Evolutionary conservation across 2,888 invertebrate species (phyloP).

Genomic region (Osedax fenrisi): DNA sequence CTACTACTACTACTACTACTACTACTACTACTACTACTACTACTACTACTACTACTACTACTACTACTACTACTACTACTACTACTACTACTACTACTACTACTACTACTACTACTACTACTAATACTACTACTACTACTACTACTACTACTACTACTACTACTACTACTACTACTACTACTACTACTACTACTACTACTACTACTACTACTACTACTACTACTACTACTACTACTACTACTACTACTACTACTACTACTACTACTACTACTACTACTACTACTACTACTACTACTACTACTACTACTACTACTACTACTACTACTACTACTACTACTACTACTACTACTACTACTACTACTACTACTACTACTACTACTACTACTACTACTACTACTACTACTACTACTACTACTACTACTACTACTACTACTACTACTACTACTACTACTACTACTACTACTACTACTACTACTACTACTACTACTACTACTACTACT

Average conservation of each 20-base stretch:
- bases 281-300: slow-evolving; percentile 12
- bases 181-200: neutral
- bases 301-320: neutral
- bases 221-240: neutral
- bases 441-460: slow-evolving; percentile 7
- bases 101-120: neutral
- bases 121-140: neutral
- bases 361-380: slow-evolving; percentile 16
- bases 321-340: slow-evolving; percentile 11
- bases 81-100: neutral
- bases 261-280: neutral
- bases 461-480: neutral
- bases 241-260: neutral
- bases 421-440: slow-evolving; percentile 15
- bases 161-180: neutral
- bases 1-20: neutral
- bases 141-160: slow-evolving; percentile 3
- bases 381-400: too few relatives aligned
- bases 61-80: neutral
- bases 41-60: slow-evolving; percentile 6
- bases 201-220: neutral
- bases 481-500: slow-evolving; percentile 10
- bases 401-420: too few relatives aligned
- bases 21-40: neutral
- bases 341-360: slow-evolving; percentile 9